Evolutionary conservation across 1,140 invertebrate genomes (phyloP).

Genomic region (Hydropsyche tenuis): DNA sequence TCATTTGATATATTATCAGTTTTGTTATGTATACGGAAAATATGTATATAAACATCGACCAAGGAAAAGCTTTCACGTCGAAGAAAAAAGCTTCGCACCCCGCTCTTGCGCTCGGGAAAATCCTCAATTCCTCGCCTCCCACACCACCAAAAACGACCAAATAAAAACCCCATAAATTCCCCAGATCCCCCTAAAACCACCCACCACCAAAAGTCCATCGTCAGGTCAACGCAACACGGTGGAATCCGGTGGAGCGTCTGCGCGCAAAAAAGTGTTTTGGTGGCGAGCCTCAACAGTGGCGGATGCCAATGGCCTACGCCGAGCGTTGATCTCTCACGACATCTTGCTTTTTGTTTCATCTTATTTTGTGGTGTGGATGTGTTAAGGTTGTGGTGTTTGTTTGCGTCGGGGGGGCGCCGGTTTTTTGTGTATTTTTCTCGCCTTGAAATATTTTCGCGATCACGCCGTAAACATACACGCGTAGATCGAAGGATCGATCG

Average conservation of each 20-base stretch:
- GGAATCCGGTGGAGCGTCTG: conserved; percentile 28
- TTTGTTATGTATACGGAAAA: too few species aligned
- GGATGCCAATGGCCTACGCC: conserved; percentile 23
- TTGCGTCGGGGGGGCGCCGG: conserved; percentile 17
- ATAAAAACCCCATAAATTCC: background rate
- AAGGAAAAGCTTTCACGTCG: too few species aligned
- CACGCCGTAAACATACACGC: conserved; percentile 3
- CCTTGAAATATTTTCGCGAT: conserved; percentile 33
- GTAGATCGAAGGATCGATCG: background rate
- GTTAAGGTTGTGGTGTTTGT: background rate
- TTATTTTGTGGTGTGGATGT: too few species aligned
- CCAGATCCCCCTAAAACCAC: too few species aligned
- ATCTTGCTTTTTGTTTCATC: background rate
- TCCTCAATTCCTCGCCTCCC: too few species aligned
- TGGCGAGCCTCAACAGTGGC: background rate
- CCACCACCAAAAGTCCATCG: background rate
- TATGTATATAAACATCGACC: too few species aligned
- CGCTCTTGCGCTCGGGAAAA: too few species aligned
- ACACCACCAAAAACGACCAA: background rate
- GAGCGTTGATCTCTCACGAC: conserved; percentile 35
- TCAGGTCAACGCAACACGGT: conserved; percentile 40
- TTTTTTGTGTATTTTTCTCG: conserved; percentile 24
- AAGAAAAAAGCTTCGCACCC: too few species aligned
- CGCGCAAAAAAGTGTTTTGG: conserved; percentile 44
- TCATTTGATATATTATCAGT: too few species aligned